A percentile compares a stretch with the other conserved stretches of the same genome.
Conservation (phyloP, 2,113 vertebrate genomes). For the Desmodus rotundus region DNA sequence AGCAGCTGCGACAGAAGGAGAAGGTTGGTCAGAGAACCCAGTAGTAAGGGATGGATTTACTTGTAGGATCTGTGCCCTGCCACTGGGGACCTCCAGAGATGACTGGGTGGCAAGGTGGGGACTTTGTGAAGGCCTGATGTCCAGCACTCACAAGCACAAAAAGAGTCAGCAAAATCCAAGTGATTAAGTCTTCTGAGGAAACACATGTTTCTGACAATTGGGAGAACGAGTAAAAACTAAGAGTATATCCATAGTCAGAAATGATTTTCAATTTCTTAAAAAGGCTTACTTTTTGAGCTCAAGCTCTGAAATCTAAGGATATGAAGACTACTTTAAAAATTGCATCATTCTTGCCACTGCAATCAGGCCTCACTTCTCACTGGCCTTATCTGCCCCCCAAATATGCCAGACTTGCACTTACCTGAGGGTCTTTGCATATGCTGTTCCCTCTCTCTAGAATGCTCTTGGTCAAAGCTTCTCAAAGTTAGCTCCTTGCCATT, state of each 20-base stretch:
- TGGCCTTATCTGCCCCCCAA: background rate
- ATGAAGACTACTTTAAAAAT: background rate
- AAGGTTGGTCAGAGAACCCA: background rate
- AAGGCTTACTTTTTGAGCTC: background rate
- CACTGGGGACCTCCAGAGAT: background rate
- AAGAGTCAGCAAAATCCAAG: background rate
- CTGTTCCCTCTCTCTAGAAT: background rate
- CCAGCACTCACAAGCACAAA: background rate
- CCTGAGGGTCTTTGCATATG: background rate
- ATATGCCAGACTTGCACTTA: background rate
- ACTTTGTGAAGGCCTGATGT: background rate
- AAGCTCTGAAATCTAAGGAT: background rate
- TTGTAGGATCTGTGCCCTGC: background rate
- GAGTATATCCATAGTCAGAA: constrained; percentile 1
- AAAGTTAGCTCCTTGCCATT: background rate
- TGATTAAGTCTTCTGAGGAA: background rate
- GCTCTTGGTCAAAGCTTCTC: background rate
- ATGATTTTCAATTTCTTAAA: background rate
- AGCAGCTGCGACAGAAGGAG: background rate
- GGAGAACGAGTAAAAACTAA: constrained; percentile 22
- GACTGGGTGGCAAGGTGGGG: background rate
- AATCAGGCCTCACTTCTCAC: background rate
- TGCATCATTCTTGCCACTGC: too few relatives aligned
- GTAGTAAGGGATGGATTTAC: background rate
- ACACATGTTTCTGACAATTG: background rate